Conservation (phyloP, 2,797 vertebrate genomes). For the Graptemys geographica region DNA sequence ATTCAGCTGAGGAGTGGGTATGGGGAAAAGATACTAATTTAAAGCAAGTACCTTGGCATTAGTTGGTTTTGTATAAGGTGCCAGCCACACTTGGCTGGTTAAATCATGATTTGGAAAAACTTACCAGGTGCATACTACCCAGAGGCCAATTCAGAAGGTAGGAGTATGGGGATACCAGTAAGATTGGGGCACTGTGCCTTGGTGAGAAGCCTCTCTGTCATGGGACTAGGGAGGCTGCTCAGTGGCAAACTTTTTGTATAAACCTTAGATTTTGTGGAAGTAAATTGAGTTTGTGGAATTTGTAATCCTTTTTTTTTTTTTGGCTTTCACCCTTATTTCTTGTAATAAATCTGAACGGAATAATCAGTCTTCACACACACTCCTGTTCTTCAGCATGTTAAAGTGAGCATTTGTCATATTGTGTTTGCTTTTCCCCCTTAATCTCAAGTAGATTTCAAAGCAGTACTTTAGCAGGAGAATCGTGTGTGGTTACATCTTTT, state of each 20-base stretch:
- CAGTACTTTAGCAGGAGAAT: background rate
- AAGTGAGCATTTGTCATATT: background rate
- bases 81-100: fast-evolving
- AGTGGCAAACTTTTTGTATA: background rate
- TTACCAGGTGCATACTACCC: background rate
- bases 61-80: background rate
- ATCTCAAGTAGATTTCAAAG: background rate
- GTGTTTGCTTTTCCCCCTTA: background rate
- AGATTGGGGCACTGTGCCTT: background rate
- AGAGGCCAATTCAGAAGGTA: background rate
- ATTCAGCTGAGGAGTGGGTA: background rate
- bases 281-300: too few species aligned
- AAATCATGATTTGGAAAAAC: background rate
- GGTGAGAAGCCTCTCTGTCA: background rate
- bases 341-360: background rate
- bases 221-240: background rate
- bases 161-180: background rate
- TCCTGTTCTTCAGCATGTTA: background rate
- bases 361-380: background rate
- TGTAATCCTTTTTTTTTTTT: too few species aligned
- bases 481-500: background rate
- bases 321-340: background rate
- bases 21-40: background rate
- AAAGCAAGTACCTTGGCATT: background rate
- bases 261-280: too few species aligned